phyloP scores from a whole-genome alignment of 2,888 invertebrate species.

The Microchrysa polita region DNA sequence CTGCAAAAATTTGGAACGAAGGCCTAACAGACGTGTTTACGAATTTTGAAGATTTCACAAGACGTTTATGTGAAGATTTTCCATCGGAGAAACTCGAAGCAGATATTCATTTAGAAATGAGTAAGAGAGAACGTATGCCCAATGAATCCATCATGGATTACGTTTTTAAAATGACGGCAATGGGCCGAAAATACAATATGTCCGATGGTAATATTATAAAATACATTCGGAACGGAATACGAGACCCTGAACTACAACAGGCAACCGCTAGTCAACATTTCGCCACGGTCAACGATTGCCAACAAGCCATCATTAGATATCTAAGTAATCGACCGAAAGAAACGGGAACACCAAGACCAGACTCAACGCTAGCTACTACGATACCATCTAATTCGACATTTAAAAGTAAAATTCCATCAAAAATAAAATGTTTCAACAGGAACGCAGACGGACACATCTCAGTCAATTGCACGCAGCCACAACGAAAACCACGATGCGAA shows the following conservation, averaged over 20 bases:
- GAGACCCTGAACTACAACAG: background rate
- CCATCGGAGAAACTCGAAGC: slow-evolving; percentile 45
- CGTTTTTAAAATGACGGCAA: slow-evolving; percentile 48
- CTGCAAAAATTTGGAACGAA: slow-evolving; percentile 49
- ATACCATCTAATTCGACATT: no score
- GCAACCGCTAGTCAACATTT: background rate
- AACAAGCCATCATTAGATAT: background rate
- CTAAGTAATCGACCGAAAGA: no score
- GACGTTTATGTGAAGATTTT: slow-evolving; percentile 47
- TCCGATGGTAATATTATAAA: slow-evolving; percentile 44
- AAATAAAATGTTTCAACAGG: background rate
- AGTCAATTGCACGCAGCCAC: background rate
- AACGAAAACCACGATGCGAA: background rate
- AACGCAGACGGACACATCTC: background rate
- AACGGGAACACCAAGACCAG: background rate
- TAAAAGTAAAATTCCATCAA: background rate
- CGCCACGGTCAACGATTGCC: background rate
- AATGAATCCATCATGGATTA: slow-evolving; percentile 42
- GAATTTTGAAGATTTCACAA: slow-evolving; percentile 42
- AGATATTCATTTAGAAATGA: slow-evolving; percentile 48
- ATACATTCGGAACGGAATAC: slow-evolving; percentile 48
- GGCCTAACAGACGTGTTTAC: slow-evolving; percentile 46
- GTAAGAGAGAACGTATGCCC: slow-evolving; percentile 1
- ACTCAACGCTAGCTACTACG: no score
- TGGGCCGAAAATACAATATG: slow-evolving; percentile 44